A percentile compares a stretch with the other conserved stretches of the same genome.
phyloP scores from a whole-genome alignment of 1,140 invertebrate genomes.

The Platorchestia sp. region DNA sequence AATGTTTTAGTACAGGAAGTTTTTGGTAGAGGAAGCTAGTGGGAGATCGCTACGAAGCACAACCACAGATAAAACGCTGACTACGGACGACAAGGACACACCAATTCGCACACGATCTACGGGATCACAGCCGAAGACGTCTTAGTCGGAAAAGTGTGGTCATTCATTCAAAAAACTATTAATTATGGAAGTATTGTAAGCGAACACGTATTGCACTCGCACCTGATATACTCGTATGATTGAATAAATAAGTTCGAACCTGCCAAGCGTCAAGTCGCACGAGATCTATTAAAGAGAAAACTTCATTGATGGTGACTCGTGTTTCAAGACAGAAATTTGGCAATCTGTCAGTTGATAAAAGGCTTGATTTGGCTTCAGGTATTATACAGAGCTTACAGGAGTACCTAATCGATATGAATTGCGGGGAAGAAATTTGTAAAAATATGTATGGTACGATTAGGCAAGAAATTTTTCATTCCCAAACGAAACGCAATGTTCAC shows the following conservation, averaged over 20 bases:
- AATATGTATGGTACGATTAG: background rate
- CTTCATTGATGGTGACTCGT: background rate
- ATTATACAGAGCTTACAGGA: background rate
- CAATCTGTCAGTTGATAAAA: background rate
- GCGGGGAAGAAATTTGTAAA: background rate
- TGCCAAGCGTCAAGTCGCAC: background rate
- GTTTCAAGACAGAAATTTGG: background rate
- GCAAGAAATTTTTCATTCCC: background rate
- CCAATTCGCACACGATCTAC: background rate
- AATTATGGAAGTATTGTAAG: background rate
- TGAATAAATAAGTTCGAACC: background rate
- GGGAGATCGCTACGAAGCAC: background rate
- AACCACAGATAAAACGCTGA: slow-evolving; percentile 11
- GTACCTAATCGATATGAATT: background rate
- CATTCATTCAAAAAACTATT: background rate
- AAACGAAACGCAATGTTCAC: background rate
- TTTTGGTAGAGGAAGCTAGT: background rate
- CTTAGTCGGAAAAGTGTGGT: background rate
- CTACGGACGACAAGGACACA: background rate
- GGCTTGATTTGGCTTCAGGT: background rate
- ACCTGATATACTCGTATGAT: background rate
- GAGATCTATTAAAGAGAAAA: background rate
- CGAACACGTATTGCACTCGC: background rate
- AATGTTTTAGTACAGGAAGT: background rate
- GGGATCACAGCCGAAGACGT: slow-evolving; percentile 34